A percentile compares a stretch with the other conserved stretches of the same genome.
phyloP scores from a whole-genome alignment of 2,797 vertebrate species.

The Leuciscus waleckii region DNA sequence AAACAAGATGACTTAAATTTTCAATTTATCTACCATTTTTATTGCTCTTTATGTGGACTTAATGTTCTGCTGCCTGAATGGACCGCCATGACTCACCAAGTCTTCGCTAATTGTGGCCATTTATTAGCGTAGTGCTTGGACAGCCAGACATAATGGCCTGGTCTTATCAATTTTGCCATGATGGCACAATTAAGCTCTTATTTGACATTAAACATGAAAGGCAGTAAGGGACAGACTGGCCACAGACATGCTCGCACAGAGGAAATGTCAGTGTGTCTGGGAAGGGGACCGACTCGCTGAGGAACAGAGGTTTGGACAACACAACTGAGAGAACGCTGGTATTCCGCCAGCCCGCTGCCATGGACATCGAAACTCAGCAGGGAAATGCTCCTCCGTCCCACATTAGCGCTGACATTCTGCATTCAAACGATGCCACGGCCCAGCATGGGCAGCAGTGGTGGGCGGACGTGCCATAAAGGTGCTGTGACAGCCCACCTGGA shows the following conservation, averaged over 20 bases:
- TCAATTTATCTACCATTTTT: constrained; percentile 26
- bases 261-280: constrained; percentile 46
- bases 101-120: constrained; percentile 33
- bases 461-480: constrained; percentile 35
- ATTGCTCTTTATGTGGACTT: constrained; percentile 43
- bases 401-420: constrained; percentile 38
- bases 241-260: constrained; percentile 29
- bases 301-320: constrained; percentile 40
- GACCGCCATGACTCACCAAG: constrained; percentile 34
- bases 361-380: constrained; percentile 21
- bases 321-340: constrained; percentile 43
- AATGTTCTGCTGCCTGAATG: constrained; percentile 18
- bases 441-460: constrained; percentile 6
- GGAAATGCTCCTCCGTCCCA: constrained; percentile 40
- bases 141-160: constrained; percentile 48
- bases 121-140: constrained; percentile 37
- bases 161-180: constrained; percentile 48
- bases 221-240: constrained; percentile 39
- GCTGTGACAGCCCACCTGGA: constrained; percentile 52
- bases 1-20: neutral
- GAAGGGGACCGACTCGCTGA: neutral
- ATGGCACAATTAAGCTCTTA: constrained; percentile 53
- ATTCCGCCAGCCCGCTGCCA: constrained; percentile 35
- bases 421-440: constrained; percentile 16
- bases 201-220: constrained; percentile 55